Conservation (phyloP, 2,113 vertebrate species). For the Meriones unguiculatus region DNA sequence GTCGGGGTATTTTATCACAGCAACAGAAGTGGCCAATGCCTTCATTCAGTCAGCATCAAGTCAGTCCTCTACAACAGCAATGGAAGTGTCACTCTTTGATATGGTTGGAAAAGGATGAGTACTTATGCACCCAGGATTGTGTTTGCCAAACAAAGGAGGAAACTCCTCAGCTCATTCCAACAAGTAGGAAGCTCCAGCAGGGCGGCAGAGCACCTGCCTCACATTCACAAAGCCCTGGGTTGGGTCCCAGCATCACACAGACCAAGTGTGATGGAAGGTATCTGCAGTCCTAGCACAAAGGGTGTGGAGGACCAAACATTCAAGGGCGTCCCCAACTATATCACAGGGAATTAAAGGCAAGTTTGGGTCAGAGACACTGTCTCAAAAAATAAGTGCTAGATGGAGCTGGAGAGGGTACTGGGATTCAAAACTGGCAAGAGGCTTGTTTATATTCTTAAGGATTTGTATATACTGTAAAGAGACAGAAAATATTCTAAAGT, state of each 20-base stretch:
- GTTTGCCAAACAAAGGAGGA: background rate
- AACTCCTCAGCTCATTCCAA: background rate
- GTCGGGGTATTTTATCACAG: background rate
- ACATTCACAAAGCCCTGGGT: background rate
- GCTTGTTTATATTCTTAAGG: background rate
- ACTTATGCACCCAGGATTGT: background rate
- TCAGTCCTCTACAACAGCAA: background rate
- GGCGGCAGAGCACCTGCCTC: background rate
- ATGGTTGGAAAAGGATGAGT: background rate
- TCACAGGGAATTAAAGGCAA: background rate
- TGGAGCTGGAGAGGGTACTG: background rate
- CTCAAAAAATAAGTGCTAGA: background rate
- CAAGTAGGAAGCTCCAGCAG: background rate
- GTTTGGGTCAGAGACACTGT: background rate
- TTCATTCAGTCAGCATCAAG: background rate
- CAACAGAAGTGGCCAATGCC: too few species aligned
- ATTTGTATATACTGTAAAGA: background rate
- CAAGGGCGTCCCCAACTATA: background rate
- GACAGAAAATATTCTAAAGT: background rate
- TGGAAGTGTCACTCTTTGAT: background rate
- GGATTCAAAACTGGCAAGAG: background rate
- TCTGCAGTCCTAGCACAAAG: background rate
- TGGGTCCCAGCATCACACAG: background rate
- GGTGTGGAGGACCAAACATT: background rate
- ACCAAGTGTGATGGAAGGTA: accelerated